phyloP scores from a whole-genome alignment of 2,888 invertebrate species.

The Drosophila neotestacea region DNA sequence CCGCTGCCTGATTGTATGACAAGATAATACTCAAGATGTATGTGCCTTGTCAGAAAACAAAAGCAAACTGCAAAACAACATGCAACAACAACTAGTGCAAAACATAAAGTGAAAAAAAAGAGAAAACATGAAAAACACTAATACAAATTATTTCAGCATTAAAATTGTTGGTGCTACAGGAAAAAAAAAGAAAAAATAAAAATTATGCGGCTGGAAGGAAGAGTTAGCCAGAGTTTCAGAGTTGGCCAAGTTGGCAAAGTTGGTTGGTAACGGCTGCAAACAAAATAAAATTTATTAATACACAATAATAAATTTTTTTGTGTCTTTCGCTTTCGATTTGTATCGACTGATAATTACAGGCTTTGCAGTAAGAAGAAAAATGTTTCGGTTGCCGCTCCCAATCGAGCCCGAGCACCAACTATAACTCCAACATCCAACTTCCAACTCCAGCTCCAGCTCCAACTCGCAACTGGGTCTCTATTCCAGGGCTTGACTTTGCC shows the following conservation, averaged over 20 bases:
- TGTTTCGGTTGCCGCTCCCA: conserved; percentile 56
- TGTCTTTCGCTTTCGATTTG: conserved; percentile 85
- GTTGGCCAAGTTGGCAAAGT: background rate
- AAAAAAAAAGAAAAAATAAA: conserved; percentile 15
- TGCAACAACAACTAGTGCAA: conserved; percentile 42
- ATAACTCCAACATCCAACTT: too few relatives aligned
- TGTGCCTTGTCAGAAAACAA: conserved; percentile 71
- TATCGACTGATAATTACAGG: conserved; percentile 85
- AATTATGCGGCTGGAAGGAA: conserved; percentile 37
- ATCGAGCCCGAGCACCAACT: conserved; percentile 8
- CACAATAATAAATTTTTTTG: conserved; percentile 85
- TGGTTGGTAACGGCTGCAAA: conserved; percentile 45
- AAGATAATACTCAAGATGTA: conserved; percentile 78
- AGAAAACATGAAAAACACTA: conserved; percentile 52
- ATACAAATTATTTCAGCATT: conserved; percentile 62
- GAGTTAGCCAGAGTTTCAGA: conserved; percentile 25
- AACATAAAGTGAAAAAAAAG: conserved; percentile 11
- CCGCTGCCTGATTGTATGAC: conserved; percentile 57
- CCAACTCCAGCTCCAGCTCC: conserved; percentile 1
- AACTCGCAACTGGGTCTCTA: conserved; percentile 17
- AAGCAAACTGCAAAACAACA: conserved; percentile 59
- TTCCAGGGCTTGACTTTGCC: conserved; percentile 40
- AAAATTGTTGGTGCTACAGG: conserved; percentile 46
- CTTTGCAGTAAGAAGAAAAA: conserved; percentile 79
- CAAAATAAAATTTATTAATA: conserved; percentile 84